Conservation (phyloP, 2,888 invertebrate species). For the Eudasyphora cyanicolor region DNA sequence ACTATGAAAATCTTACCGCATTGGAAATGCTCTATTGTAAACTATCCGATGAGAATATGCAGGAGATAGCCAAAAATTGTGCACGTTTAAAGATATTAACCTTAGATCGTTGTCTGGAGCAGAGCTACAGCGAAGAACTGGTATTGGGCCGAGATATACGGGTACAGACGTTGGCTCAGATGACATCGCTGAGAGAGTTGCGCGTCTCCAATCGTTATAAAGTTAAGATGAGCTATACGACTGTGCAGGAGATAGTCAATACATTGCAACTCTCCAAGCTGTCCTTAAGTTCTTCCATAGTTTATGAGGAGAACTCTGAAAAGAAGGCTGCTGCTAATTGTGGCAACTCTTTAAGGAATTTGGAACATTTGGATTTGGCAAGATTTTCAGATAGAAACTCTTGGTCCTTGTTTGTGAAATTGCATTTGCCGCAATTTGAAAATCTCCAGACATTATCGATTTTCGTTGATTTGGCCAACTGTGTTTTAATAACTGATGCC, state of each 20-base stretch:
- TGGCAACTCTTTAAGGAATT: no score
- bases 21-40: neutral
- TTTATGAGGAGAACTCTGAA: neutral
- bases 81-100: neutral
- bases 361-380: neutral
- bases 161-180: neutral
- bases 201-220: neutral
- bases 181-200: neutral
- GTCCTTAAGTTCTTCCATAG: neutral
- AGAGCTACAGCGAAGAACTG: neutral
- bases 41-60: neutral
- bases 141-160: neutral
- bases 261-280: neutral
- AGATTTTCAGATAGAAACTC: neutral
- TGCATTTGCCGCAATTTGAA: neutral
- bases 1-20: neutral
- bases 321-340: neutral
- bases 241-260: neutral
- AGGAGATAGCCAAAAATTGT: neutral
- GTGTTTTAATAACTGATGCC: neutral
- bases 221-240: neutral
- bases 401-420: neutral
- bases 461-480: conserved; percentile 18
- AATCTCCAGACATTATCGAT: neutral
- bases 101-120: neutral